A percentile compares a stretch with the other conserved stretches of the same genome.
Conservation (phyloP, 2,797 vertebrate species). For the Buphagus erythrorhynchus region DNA sequence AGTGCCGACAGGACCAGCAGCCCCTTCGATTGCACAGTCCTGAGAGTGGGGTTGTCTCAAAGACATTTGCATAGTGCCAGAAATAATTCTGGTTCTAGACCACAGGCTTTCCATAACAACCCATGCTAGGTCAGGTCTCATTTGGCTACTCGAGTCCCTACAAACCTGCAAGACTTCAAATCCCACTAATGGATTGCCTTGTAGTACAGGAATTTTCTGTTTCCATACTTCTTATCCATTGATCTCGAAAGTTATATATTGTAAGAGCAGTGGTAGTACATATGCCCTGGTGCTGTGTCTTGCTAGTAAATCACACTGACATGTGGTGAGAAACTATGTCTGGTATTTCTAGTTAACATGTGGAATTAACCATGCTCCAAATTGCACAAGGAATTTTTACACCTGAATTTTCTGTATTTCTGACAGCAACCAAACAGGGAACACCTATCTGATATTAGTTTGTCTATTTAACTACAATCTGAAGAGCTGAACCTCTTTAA, state of each 20-base stretch:
- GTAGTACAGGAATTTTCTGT: background rate
- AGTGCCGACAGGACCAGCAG: background rate
- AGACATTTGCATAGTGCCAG: background rate
- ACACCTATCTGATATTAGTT: background rate
- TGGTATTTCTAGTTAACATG: background rate
- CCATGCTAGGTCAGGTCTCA: background rate
- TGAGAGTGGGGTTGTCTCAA: background rate
- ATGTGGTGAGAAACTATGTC: background rate
- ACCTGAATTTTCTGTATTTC: background rate
- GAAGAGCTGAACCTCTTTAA: background rate
- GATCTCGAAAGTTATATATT: accelerated
- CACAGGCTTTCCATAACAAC: background rate
- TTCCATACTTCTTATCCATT: background rate
- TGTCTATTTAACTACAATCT: background rate
- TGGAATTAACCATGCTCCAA: background rate
- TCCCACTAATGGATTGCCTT: background rate
- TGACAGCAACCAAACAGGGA: background rate
- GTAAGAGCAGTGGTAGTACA: background rate
- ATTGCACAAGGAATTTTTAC: accelerated
- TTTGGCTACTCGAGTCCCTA: background rate
- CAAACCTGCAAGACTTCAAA: background rate
- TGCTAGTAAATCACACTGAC: background rate
- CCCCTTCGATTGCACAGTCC: background rate
- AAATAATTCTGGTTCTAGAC: background rate
- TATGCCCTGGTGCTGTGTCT: background rate